phyloP scores from a whole-genome alignment of 2,113 vertebrate genomes.

The Malaclemys terrapin region DNA sequence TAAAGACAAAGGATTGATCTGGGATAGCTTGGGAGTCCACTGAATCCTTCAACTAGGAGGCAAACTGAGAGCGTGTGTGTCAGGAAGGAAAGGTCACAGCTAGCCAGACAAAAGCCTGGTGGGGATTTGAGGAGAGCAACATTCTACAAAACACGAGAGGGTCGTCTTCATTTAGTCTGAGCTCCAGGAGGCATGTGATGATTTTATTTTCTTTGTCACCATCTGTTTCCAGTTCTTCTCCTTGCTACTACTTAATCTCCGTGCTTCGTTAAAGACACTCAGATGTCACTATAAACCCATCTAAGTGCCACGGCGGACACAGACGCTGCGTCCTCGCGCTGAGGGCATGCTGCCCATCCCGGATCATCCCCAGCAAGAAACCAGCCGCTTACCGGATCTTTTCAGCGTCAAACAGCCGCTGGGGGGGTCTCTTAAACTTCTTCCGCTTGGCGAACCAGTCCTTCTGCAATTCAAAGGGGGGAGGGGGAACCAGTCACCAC shows the following conservation, averaged over 20 bases:
- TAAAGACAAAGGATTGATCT: neutral
- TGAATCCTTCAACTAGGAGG: neutral
- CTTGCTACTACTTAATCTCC: too few species aligned
- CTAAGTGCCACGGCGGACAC: neutral
- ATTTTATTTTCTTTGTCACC: neutral
- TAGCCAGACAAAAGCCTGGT: neutral
- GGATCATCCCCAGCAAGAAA: rapidly evolving
- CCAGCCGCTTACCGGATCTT: slow-evolving; percentile 87
- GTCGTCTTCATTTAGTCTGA: too few species aligned
- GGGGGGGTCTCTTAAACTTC: slow-evolving; percentile 93
- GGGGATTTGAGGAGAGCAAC: neutral
- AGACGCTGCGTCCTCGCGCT: neutral
- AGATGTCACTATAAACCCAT: neutral
- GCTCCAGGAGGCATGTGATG: neutral
- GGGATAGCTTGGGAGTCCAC: neutral
- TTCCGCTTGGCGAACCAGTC: slow-evolving; percentile 96
- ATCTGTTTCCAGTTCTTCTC: neutral
- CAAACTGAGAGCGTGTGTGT: too few species aligned
- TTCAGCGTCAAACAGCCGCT: slow-evolving; percentile 93
- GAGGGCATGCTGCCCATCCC: rapidly evolving
- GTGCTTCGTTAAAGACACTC: neutral
- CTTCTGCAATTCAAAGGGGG: slow-evolving; percentile 79
- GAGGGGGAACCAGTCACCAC: neutral
- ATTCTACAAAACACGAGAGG: too few species aligned
- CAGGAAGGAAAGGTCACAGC: neutral